Evolutionary conservation across 2,113 vertebrate species (phyloP), one percentile per base, ranked within the genome.

Genomic region (Sylvietta virens): DNA sequence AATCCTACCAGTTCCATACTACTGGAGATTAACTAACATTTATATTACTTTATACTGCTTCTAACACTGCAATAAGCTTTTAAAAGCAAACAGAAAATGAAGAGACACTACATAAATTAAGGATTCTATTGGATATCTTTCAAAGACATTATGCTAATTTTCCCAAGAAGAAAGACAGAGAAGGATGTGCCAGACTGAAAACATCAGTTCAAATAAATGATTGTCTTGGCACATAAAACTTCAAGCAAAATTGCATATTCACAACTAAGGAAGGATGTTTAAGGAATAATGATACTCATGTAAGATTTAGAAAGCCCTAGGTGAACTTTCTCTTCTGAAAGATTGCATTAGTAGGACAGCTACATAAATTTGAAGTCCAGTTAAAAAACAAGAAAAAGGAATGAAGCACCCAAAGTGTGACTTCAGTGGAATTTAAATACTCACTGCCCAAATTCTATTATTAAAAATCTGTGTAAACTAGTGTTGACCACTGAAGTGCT

Each of bases 231-330:
- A 91, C 70, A 61, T 80, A 87, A 92, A 94, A 96, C 91, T 91
- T 77, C 78, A 94, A 89, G 87, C 66, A 92, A 94, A 96, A 92
- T 85, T 95, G 54, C 42, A 61, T 70, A 86, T 91, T 91, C 87
- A 80, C 33, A 2, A 62, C 73, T 82, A 57, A 94, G 90, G 60
- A 95, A 92, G 62, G 39, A 85, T 82, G 60, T 44, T 85, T 92
- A 89, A 95, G 91, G 78, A 95, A 66, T 90, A 92, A 94, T 91
- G 94, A 95, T 90, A 80, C 78, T 87, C 95, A 94, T 72, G 54
- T 70, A 95, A 95, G 93, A 95, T 89, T 96, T 94, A 94, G 89
- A 92, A 95, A 94, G 93, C 93, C 66, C 42, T 90, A 85, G 78
- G 74, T 96, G 91, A 95, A 91, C 66, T 82, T 91, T 13, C 50